Base-by-base conservation (phyloP, 2,797 vertebrate genomes). In the Artibeus lituratus region DNA sequence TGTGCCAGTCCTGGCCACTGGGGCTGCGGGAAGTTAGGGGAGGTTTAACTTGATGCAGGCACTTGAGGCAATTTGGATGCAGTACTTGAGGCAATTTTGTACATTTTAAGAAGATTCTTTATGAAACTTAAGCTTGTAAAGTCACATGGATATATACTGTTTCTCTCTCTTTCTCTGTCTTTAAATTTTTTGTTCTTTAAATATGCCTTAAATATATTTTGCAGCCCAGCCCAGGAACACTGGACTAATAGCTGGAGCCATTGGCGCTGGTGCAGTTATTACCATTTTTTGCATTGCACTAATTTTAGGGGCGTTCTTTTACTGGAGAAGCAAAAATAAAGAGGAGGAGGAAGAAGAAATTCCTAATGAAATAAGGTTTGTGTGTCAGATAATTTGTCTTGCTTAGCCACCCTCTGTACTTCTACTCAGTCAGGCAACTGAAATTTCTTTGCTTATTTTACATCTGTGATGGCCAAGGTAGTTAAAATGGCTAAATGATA, bases 271-370 rank as follows among this genome's bases (percentile, higher is more conserved):
- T 0, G 98, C 99, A 0, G 98, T 99, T 21, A 99, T 99, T 9
- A 97, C 99, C 16, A 93, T 99, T 96, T 98, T 99, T 97, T 99
- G 99, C 95, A 98, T 99, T 82, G 98, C 99, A 42, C 97, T 99
- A 92, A 99, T 99, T 97, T 98, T 99, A 18, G 98, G 99, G 81
- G 99, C 99, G 1, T 98, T 99, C 55, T 99, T 99, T 98, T 99
- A 99, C 98, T 99, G 99, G 99, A 99, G 98, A 98, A 99, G 99
- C 98, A 99, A 99, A 98, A 99, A 99, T 98, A 99, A 99, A 98
- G 99, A 99, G 53, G 99, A 99, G 3, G 99, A 99, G 53, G 99
- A 99, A 80, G 99, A 99, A 93, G 99, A 99, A 97, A 99, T 99
- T 96, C 99, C 99, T 87, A 99, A 99, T 88, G 99, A 99, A 98